Evolutionary conservation across 2,113 vertebrate species (phyloP).

Genomic region (Rynchops niger): DNA sequence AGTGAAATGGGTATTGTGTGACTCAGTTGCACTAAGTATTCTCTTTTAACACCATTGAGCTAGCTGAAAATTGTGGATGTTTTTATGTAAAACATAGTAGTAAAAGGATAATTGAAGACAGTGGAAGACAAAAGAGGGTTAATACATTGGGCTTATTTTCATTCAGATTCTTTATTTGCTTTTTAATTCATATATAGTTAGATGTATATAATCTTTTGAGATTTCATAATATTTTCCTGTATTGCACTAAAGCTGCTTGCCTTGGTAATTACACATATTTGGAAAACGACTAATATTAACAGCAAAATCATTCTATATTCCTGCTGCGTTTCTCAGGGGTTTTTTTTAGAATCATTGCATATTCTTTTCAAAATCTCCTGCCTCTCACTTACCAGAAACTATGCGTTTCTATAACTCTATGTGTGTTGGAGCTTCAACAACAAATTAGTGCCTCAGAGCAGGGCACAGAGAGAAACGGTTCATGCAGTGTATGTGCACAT

Average conservation of each 20-base stretch:
- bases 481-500: background rate
- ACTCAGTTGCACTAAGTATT: background rate
- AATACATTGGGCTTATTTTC: background rate
- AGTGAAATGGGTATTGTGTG: background rate
- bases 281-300: background rate
- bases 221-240: background rate
- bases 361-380: background rate
- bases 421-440: background rate
- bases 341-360: background rate
- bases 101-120: background rate
- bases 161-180: background rate
- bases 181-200: background rate
- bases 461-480: background rate
- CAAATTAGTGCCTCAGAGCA: conserved; percentile 1
- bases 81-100: background rate
- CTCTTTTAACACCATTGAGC: background rate
- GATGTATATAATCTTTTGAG: background rate
- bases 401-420: background rate
- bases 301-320: background rate
- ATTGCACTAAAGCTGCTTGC: background rate
- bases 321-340: background rate
- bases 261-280: background rate
- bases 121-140: background rate
- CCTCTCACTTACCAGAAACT: background rate
- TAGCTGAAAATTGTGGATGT: background rate